Base-by-base conservation (phyloP, 2,888 invertebrate genomes). In the Dicyrtoma fusca region DNA sequence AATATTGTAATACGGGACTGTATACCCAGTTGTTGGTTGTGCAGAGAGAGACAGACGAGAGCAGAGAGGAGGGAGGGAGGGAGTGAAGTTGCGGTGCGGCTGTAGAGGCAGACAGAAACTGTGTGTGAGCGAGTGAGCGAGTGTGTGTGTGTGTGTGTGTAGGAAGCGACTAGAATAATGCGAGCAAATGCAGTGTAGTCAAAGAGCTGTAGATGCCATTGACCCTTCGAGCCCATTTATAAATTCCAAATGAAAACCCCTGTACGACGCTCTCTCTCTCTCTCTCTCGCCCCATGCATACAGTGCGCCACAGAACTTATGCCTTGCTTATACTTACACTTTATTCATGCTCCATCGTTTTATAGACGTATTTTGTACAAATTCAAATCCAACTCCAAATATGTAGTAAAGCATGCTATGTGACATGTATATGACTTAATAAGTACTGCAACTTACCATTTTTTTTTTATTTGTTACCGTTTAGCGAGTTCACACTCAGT, bases 121-220 rank as follows among this genome's bases (percentile, higher is more conserved):
- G 19, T 53, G 53, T 21, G 21, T n/a, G 47, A 21, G 42, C 2
- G 19, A 17, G 53, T 21, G 21, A 1, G 47, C 21, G 42, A 11
- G 21, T 19, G 64, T 62, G 62, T 62, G 42, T 19, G 21, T 13
- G 49, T 23, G 47, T 26, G 8, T 34, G 25, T n/a, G 61, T 25
- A 61, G 34, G 26, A 13, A 19, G 34, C 61, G 61, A 61, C 61
- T 14, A 26, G 14, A 14, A 34, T 25, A 59, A 59, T n/a, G 62
- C 42, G 10, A 13, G 45, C 34, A 19, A 49, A 65, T 49, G 34
- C 51, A 65, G 8, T 17, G 55, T 55, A 55, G 55, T 34, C 34
- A 34, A 34, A 17, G 44, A 45, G 63, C 47, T 63, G 45, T 63
- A 45, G 63, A 63, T 63, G 63, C 63, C 63, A 63, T 63, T 63